Conservation (phyloP, 35 echinoderm and acorn worm species). For the Acanthaster planci region DNA sequence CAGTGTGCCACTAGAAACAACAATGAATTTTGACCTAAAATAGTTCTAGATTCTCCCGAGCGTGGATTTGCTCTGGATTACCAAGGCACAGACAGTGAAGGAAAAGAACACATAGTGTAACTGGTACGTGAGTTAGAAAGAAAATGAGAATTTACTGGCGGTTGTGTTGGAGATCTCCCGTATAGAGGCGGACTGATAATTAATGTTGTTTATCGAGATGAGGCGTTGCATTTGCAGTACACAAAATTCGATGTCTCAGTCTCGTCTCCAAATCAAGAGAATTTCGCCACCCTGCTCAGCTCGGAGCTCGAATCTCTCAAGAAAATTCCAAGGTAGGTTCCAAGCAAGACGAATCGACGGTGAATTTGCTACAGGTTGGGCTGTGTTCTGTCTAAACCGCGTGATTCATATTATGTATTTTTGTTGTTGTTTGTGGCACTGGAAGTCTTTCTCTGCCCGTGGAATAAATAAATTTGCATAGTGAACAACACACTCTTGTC, state of each 20-base stretch:
- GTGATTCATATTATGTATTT: conserved; percentile 43
- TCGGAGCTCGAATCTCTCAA: conserved; percentile 3
- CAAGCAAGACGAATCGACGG: not conserved
- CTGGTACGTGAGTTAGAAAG: no score
- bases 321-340: conserved; percentile 34
- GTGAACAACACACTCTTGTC: conserved; percentile 29
- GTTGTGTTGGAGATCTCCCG: not conserved
- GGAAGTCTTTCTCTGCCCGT: conserved; percentile 40
- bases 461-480: conserved; percentile 60
- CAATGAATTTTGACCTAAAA: conserved; percentile 10
- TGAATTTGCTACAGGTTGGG: not conserved
- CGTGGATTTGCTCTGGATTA: no score
- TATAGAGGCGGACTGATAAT: conserved; percentile 18
- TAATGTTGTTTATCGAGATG: conserved; percentile 47
- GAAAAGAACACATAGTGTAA: no score
- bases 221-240: conserved; percentile 37
- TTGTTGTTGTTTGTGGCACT: conserved; percentile 56
- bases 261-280: conserved; percentile 32
- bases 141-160: no score
- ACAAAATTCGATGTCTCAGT: conserved; percentile 47
- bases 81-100: no score
- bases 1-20: conserved; percentile 14
- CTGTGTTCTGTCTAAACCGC: not conserved
- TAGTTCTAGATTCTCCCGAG: not conserved
- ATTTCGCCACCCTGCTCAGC: conserved; percentile 35